Base-by-base conservation (phyloP, 2,113 vertebrate genomes). In the Rhinogobius similis region DNA sequence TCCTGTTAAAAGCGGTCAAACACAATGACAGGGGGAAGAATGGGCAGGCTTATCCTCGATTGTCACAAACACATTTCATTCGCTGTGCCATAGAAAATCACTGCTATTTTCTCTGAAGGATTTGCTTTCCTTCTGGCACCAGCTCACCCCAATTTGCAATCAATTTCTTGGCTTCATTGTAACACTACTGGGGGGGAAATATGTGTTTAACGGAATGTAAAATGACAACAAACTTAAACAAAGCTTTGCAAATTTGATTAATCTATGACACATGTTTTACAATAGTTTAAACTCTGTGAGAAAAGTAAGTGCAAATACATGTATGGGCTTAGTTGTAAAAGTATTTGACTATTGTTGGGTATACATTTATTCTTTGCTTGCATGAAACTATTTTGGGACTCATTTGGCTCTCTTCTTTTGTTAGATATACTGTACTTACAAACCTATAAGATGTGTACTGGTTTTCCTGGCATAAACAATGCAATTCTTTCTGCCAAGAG, bases 1-100 rank as follows among this genome's bases (percentile, higher is more conserved):
- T 75, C 71, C 65, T 62, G 69, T 81, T 73, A 74, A 76, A 85
- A 79, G 66, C 78, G 74, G 66, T 85, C 71, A 72, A 79, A 75
- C 77, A 68, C 52, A 75, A 65, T 67, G 36, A 73, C 46, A 50
- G 62, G 38, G 63, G 48, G 53, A 79, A 79, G 66, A 87, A 86
- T 65, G 23, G 73, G 36, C 59, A 24, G 61, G 73, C 26, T 82
- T 82, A 89, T 80, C 76, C 36, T 12, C 4, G 68, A 82, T 84
- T 77, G 64, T 78, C 71, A 83, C 85, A 70, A 13, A 62, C 72
- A 68, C 41, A 68, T 72, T 55, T 78, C 50, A 65, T 61, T 84
- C 52, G 39, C 29, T 16, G 29, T 46, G 27, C 29, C 10, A 78
- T 46, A 26, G 64, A 73, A 84, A 87, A 75, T 67, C 39, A 55